Percentiles rank a stretch among this genome's conserved stretches.
Conservation (phyloP, 1,140 invertebrate genomes). For the Calliopsis andreniformis region DNA sequence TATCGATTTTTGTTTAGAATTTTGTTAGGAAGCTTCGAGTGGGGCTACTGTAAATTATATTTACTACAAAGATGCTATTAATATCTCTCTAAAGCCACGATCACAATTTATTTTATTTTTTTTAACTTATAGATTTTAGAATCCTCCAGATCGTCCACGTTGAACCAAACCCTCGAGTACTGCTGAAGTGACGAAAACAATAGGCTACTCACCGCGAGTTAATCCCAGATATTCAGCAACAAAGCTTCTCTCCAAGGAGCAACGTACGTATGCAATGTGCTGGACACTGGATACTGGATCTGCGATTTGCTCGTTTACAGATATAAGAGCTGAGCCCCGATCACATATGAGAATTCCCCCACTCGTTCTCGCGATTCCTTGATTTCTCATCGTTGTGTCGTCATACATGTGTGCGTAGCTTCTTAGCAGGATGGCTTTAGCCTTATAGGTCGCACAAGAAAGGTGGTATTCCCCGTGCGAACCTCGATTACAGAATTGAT, state of each 20-base stretch:
- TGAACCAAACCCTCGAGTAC: too few relatives aligned
- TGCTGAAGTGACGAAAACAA: background rate
- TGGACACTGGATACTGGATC: background rate
- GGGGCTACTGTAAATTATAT: too few relatives aligned
- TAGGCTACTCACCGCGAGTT: constrained; percentile 23
- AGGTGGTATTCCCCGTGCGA: constrained; percentile 50
- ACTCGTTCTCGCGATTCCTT: background rate
- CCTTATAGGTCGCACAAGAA: background rate
- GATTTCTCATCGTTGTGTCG: background rate
- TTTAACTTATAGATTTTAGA: too few relatives aligned
- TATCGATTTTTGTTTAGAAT: too few relatives aligned
- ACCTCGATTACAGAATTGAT: background rate
- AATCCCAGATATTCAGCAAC: background rate
- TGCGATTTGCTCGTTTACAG: constrained; percentile 25
- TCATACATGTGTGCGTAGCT: background rate
- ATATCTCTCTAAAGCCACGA: too few relatives aligned
- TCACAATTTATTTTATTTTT: too few relatives aligned
- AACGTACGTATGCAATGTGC: constrained; percentile 1
- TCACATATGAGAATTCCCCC: constrained; percentile 44
- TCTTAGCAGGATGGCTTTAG: background rate
- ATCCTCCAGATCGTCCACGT: too few relatives aligned
- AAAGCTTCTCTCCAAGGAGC: constrained; percentile 4
- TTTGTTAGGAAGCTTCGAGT: too few relatives aligned
- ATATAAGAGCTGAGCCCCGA: constrained; percentile 11
- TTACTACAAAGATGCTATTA: too few relatives aligned